These are phyloP conservation scores for Elephas maximus DNA, from an alignment of 2,113 vertebrate species.

Conservation along the genomic window DNA sequence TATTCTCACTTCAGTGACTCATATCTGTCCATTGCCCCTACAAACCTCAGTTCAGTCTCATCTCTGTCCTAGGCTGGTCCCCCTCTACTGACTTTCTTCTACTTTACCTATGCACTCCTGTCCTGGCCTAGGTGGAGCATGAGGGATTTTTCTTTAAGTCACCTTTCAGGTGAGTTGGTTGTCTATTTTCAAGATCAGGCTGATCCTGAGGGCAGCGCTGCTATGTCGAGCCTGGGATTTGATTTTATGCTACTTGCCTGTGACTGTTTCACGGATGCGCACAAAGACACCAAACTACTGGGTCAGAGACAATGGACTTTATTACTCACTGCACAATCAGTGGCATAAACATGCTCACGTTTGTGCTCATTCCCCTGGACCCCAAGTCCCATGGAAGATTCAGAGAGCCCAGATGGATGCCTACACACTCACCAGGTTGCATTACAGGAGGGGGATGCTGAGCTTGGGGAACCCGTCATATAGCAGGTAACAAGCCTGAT, in stretches of 20 bases:
- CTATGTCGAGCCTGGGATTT: background rate
- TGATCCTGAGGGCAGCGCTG: background rate
- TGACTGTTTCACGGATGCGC: too few relatives aligned
- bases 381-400: background rate
- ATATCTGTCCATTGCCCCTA: background rate
- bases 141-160: background rate
- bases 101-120: background rate
- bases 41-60: too few relatives aligned
- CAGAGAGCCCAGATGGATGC: background rate
- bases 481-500: background rate
- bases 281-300: background rate
- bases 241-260: background rate
- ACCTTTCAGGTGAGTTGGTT: background rate
- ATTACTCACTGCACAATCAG: background rate
- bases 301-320: background rate
- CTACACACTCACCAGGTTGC: background rate
- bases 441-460: background rate
- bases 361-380: background rate
- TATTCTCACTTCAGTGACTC: background rate
- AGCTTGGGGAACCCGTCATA: background rate
- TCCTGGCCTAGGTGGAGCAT: background rate
- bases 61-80: background rate
- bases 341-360: too few relatives aligned
- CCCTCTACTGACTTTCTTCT: background rate
- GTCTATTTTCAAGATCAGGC: background rate